Evolutionary conservation across 2,888 invertebrate species (phyloP), one percentile per base, ranked within the genome.

Genomic region (Acrobasis repandana): DNA sequence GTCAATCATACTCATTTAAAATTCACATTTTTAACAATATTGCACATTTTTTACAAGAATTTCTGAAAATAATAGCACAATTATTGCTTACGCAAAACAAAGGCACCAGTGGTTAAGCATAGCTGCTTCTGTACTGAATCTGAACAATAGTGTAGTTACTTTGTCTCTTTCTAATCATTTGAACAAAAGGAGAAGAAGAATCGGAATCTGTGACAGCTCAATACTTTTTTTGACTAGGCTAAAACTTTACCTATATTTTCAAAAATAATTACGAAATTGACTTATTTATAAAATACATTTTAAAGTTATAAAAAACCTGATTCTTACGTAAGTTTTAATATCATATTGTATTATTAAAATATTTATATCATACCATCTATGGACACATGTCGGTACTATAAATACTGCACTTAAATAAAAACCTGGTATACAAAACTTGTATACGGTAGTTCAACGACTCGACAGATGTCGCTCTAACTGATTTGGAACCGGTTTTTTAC

Each of bases 51-150:
- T 43, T 43, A 4, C n/a, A 43, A n/a, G 43, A 10, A 14, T 43
- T 43, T 43, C 4, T 43, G 43, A n/a, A 11, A 11, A 43, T 43
- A 46, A 52, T 28, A 43, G 48, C 28, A 63, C 58, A 5, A n/a
- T 43, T 43, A 43, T 43, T 33, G n/a, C 18, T 43, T 56, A 43
- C 11, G 38, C 38, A 20, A 46, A 43, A 43, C 46, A 38, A 56
- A 56, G 43, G 36, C 38, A 46, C 36, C n/a, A 43, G 4, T 43
- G 43, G 43, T 43, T 14, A 14, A 43, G 43, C 43, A 43, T 43
- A 43, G 28, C 14, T 14, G 0, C 33, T 57, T 14, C 43, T 43
- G 14, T 43, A 43, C 43, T 43, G 43, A 43, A 14, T 54, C 2
- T 15, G 54, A 34, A 15, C 9, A 33, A 9, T 14, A 43, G 43